Evolutionary conservation across 2,888 invertebrate species (phyloP).

Genomic region (Euzetes globulus): DNA sequence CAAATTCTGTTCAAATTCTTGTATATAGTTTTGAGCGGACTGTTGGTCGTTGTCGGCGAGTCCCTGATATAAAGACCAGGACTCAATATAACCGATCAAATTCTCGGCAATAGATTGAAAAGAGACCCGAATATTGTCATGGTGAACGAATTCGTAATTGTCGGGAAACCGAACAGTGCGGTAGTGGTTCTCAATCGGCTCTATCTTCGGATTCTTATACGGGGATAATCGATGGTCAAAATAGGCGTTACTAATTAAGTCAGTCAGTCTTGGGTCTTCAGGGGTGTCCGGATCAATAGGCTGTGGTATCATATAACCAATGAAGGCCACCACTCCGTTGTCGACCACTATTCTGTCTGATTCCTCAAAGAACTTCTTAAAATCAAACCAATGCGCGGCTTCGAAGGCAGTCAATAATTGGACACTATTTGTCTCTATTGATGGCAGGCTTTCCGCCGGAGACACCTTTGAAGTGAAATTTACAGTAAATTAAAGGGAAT

Average conservation of each 20-base stretch:
- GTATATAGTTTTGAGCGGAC: slow-evolving; percentile 31
- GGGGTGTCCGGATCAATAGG: background rate
- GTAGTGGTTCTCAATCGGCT: slow-evolving; percentile 41
- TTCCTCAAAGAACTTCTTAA: slow-evolving; percentile 49
- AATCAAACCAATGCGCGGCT: slow-evolving; percentile 51
- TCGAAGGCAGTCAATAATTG: slow-evolving; percentile 50
- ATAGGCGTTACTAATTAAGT: background rate
- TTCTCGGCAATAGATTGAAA: slow-evolving; percentile 41
- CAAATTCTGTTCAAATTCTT: background rate
- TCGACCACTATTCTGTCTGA: slow-evolving; percentile 48
- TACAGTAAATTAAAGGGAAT: background rate
- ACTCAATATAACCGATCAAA: slow-evolving; percentile 45
- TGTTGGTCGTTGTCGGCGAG: slow-evolving; percentile 44
- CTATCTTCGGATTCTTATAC: background rate
- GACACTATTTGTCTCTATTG: slow-evolving; percentile 43
- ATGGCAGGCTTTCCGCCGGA: slow-evolving; percentile 47
- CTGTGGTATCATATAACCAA: slow-evolving; percentile 8
- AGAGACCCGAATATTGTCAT: background rate
- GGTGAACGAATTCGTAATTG: slow-evolving; percentile 41
- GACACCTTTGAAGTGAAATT: slow-evolving; percentile 44
- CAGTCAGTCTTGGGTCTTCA: background rate
- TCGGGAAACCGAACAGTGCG: slow-evolving; percentile 42
- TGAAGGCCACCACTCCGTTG: slow-evolving; percentile 48
- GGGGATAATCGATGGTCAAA: background rate
- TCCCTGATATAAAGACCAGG: slow-evolving; percentile 47